Conservation (phyloP, 30 jellyfish, hydroid and myxozoan genomes). For the Rhopilema esculentum region DNA sequence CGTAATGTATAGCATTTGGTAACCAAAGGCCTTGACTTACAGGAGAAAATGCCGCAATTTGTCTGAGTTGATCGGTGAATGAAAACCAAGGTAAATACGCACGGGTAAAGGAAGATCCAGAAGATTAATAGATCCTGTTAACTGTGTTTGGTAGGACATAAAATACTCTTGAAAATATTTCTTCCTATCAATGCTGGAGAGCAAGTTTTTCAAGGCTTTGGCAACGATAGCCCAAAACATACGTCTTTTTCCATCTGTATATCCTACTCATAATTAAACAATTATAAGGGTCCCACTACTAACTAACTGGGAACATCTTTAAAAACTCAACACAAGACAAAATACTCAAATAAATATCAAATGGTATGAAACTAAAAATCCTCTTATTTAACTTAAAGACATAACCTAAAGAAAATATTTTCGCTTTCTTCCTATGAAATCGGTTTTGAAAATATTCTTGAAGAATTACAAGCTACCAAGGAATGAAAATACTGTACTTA, state of each 20-base stretch:
- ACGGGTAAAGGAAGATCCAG: no score
- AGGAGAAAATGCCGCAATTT: not conserved
- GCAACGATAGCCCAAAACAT: not conserved
- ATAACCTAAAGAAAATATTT: not conserved
- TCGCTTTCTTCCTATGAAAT: not conserved
- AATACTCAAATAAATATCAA: no score
- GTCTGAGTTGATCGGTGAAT: not conserved
- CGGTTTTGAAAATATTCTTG: not conserved
- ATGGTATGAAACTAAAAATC: no score
- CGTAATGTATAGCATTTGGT: not conserved
- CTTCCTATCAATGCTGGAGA: not conserved
- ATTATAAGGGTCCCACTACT: no score
- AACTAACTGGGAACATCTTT: no score
- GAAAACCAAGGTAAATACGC: not conserved
- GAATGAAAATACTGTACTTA: constrained; percentile 6
- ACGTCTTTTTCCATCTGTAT: no score
- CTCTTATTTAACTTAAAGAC: not conserved
- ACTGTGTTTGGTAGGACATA: no score
- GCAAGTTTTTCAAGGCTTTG: not conserved
- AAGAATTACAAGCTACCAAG: not conserved
- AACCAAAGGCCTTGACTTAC: not conserved
- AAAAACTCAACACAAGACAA: no score
- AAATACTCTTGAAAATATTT: no score
- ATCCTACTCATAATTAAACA: not conserved
- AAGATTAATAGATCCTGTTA: no score